Evolutionary conservation across 2,113 vertebrate genomes (phyloP).

Genomic region (Marmota flaviventris): DNA sequence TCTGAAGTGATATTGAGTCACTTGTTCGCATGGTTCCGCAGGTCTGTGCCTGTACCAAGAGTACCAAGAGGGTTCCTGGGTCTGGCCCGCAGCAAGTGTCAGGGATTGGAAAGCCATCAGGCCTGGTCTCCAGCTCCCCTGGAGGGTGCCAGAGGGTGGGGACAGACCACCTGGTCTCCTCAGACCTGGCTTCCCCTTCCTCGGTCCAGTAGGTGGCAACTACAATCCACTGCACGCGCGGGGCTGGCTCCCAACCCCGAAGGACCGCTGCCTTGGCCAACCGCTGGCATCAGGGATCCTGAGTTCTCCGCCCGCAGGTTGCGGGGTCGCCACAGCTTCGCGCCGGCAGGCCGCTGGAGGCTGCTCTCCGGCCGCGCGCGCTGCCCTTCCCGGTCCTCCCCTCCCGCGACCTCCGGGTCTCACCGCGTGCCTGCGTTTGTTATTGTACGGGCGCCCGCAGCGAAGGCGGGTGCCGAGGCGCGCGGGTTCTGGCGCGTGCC

Average conservation of each 20-base stretch:
- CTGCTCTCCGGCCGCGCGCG: not conserved
- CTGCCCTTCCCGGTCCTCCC: not conserved
- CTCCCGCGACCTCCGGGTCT: not conserved
- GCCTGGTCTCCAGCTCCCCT: not conserved
- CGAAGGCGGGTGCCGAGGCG: not conserved
- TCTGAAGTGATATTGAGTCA: not conserved
- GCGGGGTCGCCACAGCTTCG: not conserved
- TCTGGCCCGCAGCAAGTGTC: not conserved
- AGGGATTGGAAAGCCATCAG: not conserved
- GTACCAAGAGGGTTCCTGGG: not conserved
- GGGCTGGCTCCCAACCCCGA: too few species aligned
- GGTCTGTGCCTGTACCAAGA: not conserved
- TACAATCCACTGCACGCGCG: not conserved
- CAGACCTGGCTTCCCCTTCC: not conserved
- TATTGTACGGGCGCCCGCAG: constrained; percentile 28
- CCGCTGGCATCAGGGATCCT: not conserved
- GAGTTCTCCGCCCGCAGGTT: not conserved
- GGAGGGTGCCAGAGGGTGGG: not conserved
- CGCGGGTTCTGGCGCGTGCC: constrained; percentile 50
- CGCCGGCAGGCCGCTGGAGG: not conserved
- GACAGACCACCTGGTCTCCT: not conserved
- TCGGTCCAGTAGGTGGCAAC: not conserved
- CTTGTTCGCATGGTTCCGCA: not conserved
- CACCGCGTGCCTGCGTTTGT: not conserved
- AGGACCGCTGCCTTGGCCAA: not conserved